phyloP scores from a whole-genome alignment of 2,797 vertebrate genomes.

The Aldrovandia affinis region DNA sequence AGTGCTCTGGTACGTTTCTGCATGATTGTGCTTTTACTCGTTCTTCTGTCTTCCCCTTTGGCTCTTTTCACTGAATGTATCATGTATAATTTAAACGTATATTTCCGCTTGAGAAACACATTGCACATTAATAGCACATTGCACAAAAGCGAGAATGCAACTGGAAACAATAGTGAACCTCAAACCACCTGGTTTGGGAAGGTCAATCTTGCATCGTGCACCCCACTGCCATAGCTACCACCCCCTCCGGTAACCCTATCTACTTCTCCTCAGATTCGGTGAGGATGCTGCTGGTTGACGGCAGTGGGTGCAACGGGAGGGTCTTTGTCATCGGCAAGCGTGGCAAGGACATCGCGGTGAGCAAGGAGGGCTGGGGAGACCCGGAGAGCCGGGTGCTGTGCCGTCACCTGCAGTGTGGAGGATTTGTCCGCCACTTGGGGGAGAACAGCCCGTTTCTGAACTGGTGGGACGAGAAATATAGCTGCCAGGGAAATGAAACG shows the following conservation, averaged over 20 bases:
- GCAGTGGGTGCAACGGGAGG: slow-evolving; percentile 48
- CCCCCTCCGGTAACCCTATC: not conserved
- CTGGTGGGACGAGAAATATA: slow-evolving; percentile 44
- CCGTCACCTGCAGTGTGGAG: slow-evolving; percentile 51
- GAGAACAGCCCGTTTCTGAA: rapidly evolving
- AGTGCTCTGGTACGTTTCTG: slow-evolving; percentile 53
- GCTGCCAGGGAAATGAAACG: rapidly evolving
- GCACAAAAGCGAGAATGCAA: not conserved
- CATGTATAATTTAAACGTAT: not conserved
- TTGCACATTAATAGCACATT: not conserved
- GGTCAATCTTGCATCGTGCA: no score
- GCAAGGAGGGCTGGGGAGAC: not conserved
- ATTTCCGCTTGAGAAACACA: not conserved
- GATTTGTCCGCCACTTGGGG: rapidly evolving
- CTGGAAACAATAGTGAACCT: not conserved
- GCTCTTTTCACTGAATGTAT: not conserved
- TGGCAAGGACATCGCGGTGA: rapidly evolving
- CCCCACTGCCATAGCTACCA: not conserved
- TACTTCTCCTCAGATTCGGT: slow-evolving; percentile 44
- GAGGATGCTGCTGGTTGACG: slow-evolving; percentile 38
- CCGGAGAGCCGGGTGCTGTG: slow-evolving; percentile 37
- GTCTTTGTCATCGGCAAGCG: slow-evolving; percentile 17
- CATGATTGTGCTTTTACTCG: not conserved
- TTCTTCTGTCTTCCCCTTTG: not conserved
- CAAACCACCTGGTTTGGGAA: not conserved